A percentile compares a stretch with the other conserved stretches of the same genome.
Conservation (phyloP, 2,113 vertebrate species). For the Calyptomena viridis region DNA sequence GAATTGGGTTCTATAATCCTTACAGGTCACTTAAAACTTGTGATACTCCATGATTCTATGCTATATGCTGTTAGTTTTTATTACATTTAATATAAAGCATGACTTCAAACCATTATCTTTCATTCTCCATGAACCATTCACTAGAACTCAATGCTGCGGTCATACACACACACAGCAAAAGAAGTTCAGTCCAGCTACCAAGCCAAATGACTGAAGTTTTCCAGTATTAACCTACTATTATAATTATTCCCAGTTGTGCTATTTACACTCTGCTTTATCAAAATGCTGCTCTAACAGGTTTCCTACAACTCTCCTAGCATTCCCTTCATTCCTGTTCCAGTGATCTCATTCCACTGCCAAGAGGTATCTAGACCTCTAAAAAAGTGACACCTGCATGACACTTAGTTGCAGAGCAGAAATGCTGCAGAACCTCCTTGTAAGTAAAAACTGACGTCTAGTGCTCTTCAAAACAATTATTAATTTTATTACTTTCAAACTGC, state of each 20-base stretch:
- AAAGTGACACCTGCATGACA: neutral
- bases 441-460: neutral
- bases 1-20: neutral
- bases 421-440: neutral
- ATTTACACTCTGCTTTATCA: neutral
- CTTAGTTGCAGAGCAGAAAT: neutral
- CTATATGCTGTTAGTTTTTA: neutral
- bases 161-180: neutral
- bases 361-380: neutral
- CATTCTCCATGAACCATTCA: neutral
- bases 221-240: neutral
- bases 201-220: neutral
- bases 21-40: neutral
- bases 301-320: neutral
- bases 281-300: neutral
- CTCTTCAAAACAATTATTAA: neutral
- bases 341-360: neutral
- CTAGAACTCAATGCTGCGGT: neutral
- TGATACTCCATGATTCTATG: neutral
- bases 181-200: neutral
- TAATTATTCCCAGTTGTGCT: neutral
- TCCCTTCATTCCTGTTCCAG: neutral
- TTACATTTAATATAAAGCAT: neutral
- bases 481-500: neutral
- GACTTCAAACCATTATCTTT: neutral